Evolutionary conservation across 2,888 invertebrate genomes (phyloP).

Genomic region (Tetropium fuscum): DNA sequence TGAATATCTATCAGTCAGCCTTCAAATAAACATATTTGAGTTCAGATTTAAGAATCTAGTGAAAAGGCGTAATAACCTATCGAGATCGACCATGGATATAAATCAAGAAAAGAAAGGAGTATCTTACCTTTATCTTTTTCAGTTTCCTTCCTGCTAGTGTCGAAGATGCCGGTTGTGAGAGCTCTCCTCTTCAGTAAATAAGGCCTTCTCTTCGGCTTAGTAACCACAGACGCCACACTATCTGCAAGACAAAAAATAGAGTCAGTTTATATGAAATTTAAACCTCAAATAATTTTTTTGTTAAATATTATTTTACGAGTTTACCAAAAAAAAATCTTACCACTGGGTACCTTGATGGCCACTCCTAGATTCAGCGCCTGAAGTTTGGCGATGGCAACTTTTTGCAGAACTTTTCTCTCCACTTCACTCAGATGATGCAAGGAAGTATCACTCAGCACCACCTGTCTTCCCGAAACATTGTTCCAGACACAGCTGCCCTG

Average conservation of each 20-base stretch:
- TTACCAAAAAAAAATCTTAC: constrained; percentile 68
- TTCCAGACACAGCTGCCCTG: constrained; percentile 87
- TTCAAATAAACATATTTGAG: no score
- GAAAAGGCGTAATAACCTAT: no score
- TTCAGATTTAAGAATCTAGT: no score
- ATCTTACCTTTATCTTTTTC: constrained; percentile 72
- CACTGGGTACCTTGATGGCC: constrained; percentile 83
- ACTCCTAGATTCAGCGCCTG: constrained; percentile 89
- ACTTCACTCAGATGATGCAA: constrained; percentile 82
- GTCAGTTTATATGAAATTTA: no score
- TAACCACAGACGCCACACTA: constrained; percentile 66
- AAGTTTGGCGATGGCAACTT: constrained; percentile 87
- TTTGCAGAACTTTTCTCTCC: constrained; percentile 84
- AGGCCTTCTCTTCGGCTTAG: constrained; percentile 82
- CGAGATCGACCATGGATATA: background rate
- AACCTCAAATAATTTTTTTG: no score
- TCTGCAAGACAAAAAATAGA: no score
- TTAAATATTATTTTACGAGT: no score
- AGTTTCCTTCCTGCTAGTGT: constrained; percentile 76
- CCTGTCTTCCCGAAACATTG: constrained; percentile 75
- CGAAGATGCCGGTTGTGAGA: constrained; percentile 89
- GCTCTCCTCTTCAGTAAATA: constrained; percentile 89
- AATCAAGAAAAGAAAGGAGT: background rate
- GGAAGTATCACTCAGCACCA: constrained; percentile 77
- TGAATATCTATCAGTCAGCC: no score